phyloP scores from a whole-genome alignment of 2,888 invertebrate species.

The Pristionchus mayeri region DNA sequence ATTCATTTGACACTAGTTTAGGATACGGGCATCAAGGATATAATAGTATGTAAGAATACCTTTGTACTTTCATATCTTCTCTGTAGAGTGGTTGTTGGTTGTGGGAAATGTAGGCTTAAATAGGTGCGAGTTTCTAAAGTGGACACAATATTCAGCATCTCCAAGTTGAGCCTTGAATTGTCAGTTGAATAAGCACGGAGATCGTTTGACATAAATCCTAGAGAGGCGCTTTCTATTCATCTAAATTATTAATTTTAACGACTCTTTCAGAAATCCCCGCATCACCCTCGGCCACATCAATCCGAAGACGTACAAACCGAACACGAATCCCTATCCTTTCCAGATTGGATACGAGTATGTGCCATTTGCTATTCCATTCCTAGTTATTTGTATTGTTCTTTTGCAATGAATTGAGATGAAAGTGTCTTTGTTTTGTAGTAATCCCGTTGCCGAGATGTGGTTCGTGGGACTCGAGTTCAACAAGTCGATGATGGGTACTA shows the following conservation, averaged over 20 bases:
- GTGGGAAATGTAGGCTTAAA: too few relatives aligned
- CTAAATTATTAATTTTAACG: not conserved
- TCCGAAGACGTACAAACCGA: constrained; percentile 87
- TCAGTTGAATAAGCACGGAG: too few relatives aligned
- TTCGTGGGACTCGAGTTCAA: constrained; percentile 95
- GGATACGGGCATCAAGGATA: not conserved
- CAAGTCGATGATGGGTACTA: constrained; percentile 84
- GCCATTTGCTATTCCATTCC: not conserved
- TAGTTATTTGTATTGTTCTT: not conserved
- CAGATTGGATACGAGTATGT: constrained; percentile 61
- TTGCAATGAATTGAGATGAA: too few relatives aligned
- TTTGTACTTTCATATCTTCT: too few relatives aligned
- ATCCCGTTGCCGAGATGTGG: constrained; percentile 90
- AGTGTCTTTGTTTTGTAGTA: constrained; percentile 52
- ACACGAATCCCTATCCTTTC: constrained; percentile 58
- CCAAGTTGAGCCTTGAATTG: too few relatives aligned
- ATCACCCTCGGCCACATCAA: constrained; percentile 95
- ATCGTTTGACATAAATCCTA: too few relatives aligned
- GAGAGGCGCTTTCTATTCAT: too few relatives aligned
- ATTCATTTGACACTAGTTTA: not conserved
- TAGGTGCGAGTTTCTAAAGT: too few relatives aligned
- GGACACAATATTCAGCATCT: too few relatives aligned
- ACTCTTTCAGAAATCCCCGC: constrained; percentile 83
- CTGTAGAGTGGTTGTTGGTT: too few relatives aligned
- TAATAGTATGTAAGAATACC: too few relatives aligned